Evolutionary conservation across 2,888 invertebrate species (phyloP).

Genomic region (Labia minor): DNA sequence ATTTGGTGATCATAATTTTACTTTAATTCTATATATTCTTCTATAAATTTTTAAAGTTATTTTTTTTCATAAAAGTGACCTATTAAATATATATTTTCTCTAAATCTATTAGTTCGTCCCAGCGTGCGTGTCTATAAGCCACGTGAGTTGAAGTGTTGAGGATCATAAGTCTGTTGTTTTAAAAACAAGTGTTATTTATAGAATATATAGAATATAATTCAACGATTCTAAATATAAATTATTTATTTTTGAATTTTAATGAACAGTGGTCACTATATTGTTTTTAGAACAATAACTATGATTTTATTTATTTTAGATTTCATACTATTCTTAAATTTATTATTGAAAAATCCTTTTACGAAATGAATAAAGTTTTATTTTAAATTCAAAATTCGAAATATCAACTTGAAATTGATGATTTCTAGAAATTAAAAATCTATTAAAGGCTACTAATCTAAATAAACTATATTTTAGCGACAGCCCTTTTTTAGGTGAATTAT

Average conservation of each 20-base stretch:
- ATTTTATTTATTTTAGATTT: not conserved
- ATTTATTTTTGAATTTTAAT: not conserved
- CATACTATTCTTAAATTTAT: not conserved
- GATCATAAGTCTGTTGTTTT: not conserved
- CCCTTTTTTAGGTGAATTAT: not conserved
- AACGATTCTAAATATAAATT: not conserved
- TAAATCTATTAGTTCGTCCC: not conserved
- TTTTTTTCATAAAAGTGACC: too few species aligned
- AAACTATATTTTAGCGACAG: slow-evolving; percentile 1
- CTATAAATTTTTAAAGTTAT: too few species aligned
- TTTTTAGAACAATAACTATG: not conserved
- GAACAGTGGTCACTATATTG: not conserved
- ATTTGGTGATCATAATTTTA: too few species aligned
- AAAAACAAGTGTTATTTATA: not conserved
- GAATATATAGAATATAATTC: slow-evolving; percentile 7
- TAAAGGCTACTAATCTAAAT: not conserved
- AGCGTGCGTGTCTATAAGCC: not conserved
- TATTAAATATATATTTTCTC: too few species aligned
- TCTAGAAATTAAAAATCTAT: not conserved
- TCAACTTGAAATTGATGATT: too few species aligned
- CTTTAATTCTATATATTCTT: too few species aligned
- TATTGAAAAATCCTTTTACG: too few species aligned
- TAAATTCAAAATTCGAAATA: too few species aligned
- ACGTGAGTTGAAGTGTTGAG: not conserved
- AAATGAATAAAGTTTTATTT: too few species aligned